phyloP scores from a whole-genome alignment of 1,140 invertebrate species.

The Drosophila eugracilis region DNA sequence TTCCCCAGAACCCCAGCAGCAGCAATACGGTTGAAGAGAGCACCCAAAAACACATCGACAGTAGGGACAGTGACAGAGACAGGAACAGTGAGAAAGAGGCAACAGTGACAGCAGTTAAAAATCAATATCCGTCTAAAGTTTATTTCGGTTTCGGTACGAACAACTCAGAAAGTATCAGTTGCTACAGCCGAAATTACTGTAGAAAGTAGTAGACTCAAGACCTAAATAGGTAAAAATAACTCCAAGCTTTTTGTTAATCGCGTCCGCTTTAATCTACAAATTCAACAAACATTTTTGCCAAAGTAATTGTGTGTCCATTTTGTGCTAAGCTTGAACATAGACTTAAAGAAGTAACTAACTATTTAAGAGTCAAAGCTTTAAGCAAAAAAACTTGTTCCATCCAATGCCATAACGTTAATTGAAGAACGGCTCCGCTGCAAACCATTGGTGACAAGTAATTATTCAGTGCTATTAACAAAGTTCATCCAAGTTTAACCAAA shows the following conservation, averaged over 20 bases:
- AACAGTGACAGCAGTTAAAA: constrained; percentile 64
- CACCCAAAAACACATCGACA: neutral
- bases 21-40: constrained; percentile 24
- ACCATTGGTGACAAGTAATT: constrained; percentile 3
- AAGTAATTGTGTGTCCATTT: constrained; percentile 64
- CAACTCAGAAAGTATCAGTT: constrained; percentile 59
- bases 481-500: neutral
- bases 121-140: constrained; percentile 85
- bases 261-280: constrained; percentile 57
- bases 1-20: constrained; percentile 6
- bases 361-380: no score
- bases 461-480: neutral
- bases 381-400: constrained; percentile 68
- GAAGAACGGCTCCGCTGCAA: constrained; percentile 39
- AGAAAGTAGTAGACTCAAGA: constrained; percentile 15
- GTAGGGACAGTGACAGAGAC: constrained; percentile 11
- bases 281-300: constrained; percentile 15
- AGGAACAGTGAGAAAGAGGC: constrained; percentile 7
- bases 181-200: constrained; percentile 26
- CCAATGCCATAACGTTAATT: constrained; percentile 34
- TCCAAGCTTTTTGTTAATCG: constrained; percentile 41
- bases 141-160: constrained; percentile 74
- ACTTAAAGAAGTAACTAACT: constrained; percentile 4
- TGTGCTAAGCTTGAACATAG: constrained; percentile 51
- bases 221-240: constrained; percentile 5